Conservation (phyloP, 2,797 vertebrate genomes). For the Aviceda cuculoides region DNA sequence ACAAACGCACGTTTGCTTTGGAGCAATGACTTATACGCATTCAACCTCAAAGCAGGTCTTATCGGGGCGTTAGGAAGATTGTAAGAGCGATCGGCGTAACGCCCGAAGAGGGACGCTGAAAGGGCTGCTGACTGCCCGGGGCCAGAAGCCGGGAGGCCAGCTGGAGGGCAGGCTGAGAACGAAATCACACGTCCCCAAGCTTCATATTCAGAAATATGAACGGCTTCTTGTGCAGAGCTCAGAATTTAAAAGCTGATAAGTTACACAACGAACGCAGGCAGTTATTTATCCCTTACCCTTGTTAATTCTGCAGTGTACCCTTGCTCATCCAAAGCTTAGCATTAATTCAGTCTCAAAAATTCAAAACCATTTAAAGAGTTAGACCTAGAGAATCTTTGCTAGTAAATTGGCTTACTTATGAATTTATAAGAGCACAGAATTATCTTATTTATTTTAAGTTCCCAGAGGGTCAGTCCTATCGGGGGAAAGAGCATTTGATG, state of each 20-base stretch:
- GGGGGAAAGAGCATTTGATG: not conserved
- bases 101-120: not conserved
- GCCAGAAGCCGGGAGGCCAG: not conserved
- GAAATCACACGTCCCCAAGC: accelerated
- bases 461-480: not conserved
- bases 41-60: not conserved
- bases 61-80: not conserved
- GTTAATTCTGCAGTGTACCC: not conserved
- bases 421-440: not conserved
- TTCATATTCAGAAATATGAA: not conserved
- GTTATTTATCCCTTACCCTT: not conserved
- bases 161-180: not conserved
- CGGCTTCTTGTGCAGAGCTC: not conserved
- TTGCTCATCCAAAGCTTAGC: not conserved
- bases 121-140: not conserved
- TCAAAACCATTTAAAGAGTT: not conserved
- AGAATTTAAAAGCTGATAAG: not conserved
- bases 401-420: not conserved
- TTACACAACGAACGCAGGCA: not conserved
- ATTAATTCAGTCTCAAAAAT: not conserved
- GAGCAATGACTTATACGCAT: not conserved
- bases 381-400: not conserved
- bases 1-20: not conserved
- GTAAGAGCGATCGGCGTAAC: not conserved
- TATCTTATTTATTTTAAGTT: not conserved